Conservation (phyloP, 1,140 invertebrate species). For the Centruroides sculpturatus region DNA sequence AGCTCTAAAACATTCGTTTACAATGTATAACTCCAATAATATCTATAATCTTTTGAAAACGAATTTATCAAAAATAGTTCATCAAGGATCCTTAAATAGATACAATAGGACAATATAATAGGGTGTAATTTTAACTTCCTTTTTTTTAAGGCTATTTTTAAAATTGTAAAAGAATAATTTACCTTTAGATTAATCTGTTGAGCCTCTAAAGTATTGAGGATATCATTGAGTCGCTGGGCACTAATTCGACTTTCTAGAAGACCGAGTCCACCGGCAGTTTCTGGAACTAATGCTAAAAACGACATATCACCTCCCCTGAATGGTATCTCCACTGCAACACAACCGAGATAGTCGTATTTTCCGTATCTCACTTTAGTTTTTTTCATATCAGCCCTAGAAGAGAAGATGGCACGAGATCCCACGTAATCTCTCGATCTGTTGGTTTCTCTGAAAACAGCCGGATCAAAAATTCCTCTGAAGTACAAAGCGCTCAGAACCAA, state of each 20-base stretch:
- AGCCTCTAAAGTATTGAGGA: constrained; percentile 18
- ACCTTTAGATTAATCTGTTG: constrained; percentile 17
- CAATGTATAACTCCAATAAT: too few relatives aligned
- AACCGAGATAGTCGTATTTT: constrained; percentile 19
- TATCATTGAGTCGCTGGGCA: constrained; percentile 20
- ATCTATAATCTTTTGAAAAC: too few relatives aligned
- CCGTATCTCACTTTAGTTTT: constrained; percentile 14
- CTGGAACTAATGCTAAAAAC: constrained; percentile 18
- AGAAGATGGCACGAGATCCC: background rate
- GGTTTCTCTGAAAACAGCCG: background rate
- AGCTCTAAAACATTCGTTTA: too few relatives aligned
- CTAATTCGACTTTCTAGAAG: constrained; percentile 20
- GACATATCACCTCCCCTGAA: constrained; percentile 20
- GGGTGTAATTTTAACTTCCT: background rate
- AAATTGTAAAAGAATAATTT: background rate
- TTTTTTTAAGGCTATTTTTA: background rate
- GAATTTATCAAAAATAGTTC: too few relatives aligned
- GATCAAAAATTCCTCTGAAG: constrained; percentile 19
- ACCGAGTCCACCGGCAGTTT: constrained; percentile 11
- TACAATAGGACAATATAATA: too few relatives aligned
- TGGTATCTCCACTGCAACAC: constrained; percentile 21
- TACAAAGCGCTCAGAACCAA: constrained; percentile 19
- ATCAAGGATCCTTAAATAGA: too few relatives aligned
- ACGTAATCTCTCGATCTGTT: background rate
- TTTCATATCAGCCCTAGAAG: background rate